These are phyloP conservation scores for Diglossa brunneiventris DNA, from an alignment of 2,113 vertebrate species.

Conservation along the genomic window DNA sequence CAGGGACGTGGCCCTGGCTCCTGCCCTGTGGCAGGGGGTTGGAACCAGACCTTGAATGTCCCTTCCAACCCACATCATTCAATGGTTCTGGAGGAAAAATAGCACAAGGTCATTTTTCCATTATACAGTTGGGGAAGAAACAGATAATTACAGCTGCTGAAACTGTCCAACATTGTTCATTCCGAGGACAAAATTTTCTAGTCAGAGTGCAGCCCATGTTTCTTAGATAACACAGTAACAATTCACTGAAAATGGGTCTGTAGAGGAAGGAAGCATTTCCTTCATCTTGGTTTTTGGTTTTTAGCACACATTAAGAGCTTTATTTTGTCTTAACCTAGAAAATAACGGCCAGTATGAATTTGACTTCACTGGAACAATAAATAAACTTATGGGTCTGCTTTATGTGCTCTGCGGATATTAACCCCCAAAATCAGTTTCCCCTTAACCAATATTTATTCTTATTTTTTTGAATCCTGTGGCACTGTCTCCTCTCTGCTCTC, in stretches of 20 bases:
- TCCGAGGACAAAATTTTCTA: background rate
- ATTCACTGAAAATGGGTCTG: background rate
- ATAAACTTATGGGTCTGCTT: background rate
- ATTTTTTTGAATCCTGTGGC: background rate
- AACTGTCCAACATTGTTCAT: background rate
- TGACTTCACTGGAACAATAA: background rate
- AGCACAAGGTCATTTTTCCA: fast-evolving
- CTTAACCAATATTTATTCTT: background rate
- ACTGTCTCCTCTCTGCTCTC: background rate
- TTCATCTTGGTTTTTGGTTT: background rate
- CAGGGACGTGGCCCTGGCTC: background rate
- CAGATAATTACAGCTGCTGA: background rate
- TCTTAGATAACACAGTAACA: background rate
- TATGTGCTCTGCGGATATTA: background rate
- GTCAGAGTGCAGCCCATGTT: background rate
- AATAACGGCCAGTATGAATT: background rate
- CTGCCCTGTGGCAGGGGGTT: fast-evolving
- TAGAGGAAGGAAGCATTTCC: background rate
- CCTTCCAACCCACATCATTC: background rate
- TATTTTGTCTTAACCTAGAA: background rate
- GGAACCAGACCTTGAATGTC: background rate
- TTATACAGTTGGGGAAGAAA: background rate
- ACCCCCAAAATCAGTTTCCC: background rate
- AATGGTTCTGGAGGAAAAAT: background rate
- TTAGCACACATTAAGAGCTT: background rate